Conservation (phyloP, 2,888 invertebrate species). For the Euproctis similis region DNA sequence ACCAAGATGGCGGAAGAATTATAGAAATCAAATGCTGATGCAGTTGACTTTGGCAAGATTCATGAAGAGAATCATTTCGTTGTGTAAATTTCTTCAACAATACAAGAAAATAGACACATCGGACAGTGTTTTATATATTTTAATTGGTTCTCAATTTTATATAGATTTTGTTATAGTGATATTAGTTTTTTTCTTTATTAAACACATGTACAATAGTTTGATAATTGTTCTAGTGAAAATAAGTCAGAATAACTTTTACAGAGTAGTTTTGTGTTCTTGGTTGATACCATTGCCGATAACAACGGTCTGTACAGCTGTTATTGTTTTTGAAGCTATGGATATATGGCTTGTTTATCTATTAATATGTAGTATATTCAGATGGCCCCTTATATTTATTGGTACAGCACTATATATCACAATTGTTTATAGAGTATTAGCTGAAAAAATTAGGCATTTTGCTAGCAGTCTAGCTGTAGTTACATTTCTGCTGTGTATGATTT, state of each 20-base stretch:
- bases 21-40: slow-evolving; percentile 65
- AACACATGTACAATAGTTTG: slow-evolving; percentile 61
- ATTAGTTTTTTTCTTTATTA: slow-evolving; percentile 58
- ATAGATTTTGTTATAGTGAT: slow-evolving; percentile 57
- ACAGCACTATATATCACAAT: slow-evolving; percentile 46
- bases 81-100: slow-evolving; percentile 36
- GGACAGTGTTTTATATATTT: slow-evolving; percentile 13
- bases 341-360: slow-evolving; percentile 40
- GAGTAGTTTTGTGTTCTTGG: slow-evolving; percentile 49
- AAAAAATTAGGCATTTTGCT: slow-evolving; percentile 53
- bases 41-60: slow-evolving; percentile 56
- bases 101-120: slow-evolving; percentile 17
- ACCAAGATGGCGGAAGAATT: slow-evolving; percentile 56
- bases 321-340: slow-evolving; percentile 25
- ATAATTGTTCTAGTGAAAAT: slow-evolving; percentile 57
- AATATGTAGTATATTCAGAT: slow-evolving; percentile 48
- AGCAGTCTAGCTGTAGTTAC: slow-evolving; percentile 53
- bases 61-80: slow-evolving; percentile 45
- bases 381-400: slow-evolving; percentile 56
- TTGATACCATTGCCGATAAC: slow-evolving; percentile 46
- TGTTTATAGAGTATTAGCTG: slow-evolving; percentile 45
- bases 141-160: slow-evolving; percentile 44
- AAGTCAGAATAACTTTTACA: slow-evolving; percentile 43
- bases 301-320: slow-evolving; percentile 30
- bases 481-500: slow-evolving; percentile 53